Base-by-base conservation (phyloP, 2,797 vertebrate genomes). In the Jordanella pulchra region DNA sequence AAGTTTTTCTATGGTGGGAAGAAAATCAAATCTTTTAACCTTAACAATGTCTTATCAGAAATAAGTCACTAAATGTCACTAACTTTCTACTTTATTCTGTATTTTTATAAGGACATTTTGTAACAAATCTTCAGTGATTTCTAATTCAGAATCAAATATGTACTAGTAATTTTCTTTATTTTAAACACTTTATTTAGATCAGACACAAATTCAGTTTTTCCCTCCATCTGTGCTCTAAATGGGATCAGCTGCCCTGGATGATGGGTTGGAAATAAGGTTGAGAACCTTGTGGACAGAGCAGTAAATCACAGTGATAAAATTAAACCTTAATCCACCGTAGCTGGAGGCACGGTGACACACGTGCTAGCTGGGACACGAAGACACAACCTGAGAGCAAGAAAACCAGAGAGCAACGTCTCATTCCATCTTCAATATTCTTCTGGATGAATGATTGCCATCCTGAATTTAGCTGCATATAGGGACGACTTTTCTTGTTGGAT, bases 241-340 rank as follows among this genome's bases (percentile, higher is more conserved):
- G n/a, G 56, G 47, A 63, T 65, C 54, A 14, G 47, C 72, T 48
- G 39, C 7, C 4, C 14, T 1, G 0, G 0, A 44, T 76, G 65
- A 74, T 77, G 17, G 55, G n/a, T 73, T 61, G 28, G 35, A 78
- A 82, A 77, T 71, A 44, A 63, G 25, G 30, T 53, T 71, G 56
- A 25, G 58, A 79, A 65, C 82, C 67, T 84, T 85, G 84, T 25
- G 69, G 65, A 72, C 53, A 54, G 61, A 0, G 42, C 65, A 68
- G 42, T 81, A 84, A 87, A 83, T 87, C 83, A 84, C 68, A 56
- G 21, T 85, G 76, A 87, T 91, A 65, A 81, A 80, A 90, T 87
- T 1, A 85, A 86, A 74, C 63, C 70, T 75, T 86, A 72, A 84
- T 77, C 54, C 73, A 63, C 61, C 50, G 28, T 21, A 70, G 47